Conservation (phyloP, 2,888 invertebrate species). For the Andrena dorsata region DNA sequence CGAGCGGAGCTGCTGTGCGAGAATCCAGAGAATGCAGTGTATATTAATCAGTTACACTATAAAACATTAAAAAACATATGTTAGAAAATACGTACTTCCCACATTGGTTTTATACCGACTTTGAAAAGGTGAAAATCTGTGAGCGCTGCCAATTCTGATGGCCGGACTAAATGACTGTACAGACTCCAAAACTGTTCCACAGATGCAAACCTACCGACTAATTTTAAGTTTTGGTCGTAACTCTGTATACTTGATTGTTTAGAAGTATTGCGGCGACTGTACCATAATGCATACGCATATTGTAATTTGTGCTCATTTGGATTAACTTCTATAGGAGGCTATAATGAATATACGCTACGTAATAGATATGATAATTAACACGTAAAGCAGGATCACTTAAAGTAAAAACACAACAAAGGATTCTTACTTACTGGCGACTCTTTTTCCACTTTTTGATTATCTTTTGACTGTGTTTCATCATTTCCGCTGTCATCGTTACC, state of each 20-base stretch:
- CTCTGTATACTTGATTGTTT: conserved; percentile 87
- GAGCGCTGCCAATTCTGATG: conserved; percentile 95
- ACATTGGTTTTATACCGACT: conserved; percentile 99
- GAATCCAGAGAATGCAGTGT: not conserved
- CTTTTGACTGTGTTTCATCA: conserved; percentile 86
- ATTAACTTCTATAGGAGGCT: conserved; percentile 90
- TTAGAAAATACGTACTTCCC: conserved; percentile 90
- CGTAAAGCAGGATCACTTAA: not conserved
- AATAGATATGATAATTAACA: conserved; percentile 1
- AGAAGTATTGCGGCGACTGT: conserved; percentile 87
- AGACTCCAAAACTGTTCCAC: conserved; percentile 99
- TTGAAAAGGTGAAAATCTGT: conserved; percentile 99
- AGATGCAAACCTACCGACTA: conserved; percentile 94
- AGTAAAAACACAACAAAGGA: not conserved
- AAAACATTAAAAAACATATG: not conserved
- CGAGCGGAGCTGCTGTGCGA: too few relatives aligned
- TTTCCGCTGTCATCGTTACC: conserved; percentile 89
- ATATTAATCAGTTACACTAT: not conserved
- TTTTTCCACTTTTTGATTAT: conserved; percentile 82
- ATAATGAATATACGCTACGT: conserved; percentile 60
- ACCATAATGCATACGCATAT: conserved; percentile 98
- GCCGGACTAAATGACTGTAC: conserved; percentile 96
- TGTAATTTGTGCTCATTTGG: conserved; percentile 96
- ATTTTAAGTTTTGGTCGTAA: conserved; percentile 93
- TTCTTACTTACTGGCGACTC: conserved; percentile 79